Evolutionary conservation across 2,113 vertebrate species (phyloP), one percentile per base, ranked within the genome.

Genomic region (Gnathonemus echidnorhynchus): DNA sequence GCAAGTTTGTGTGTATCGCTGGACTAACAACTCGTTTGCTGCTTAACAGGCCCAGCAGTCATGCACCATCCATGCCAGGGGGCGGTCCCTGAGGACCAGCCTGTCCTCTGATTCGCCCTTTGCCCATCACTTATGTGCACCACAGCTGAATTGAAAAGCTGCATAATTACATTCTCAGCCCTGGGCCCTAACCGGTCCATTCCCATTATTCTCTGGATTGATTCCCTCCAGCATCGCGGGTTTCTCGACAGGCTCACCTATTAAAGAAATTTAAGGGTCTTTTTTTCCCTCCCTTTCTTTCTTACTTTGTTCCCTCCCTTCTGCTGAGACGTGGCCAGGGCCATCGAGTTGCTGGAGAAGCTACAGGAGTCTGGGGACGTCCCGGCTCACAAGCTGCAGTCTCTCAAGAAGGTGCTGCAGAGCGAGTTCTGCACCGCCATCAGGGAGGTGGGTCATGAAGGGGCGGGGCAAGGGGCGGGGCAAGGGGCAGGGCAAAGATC

Each of bases 381-480:
- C 92, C 98, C 98, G 21, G 98, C 97, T 35, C 98, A 99, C 92
- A 99, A 99, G 92, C 95, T 99, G 84, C 98, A 99, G 91, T 99
- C 98, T 15, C 96, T 99, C 93, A 98, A 99, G 96, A 98, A 98
- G 93, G 98, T 99, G 84, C 97, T 99, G 91, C 97, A 99, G 97
- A 99, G 98, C 94, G 98, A 99, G 95, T 99, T 99, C 96, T 99
- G 98, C 95, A 99, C 98, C 45, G 98, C 98, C 92, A 98, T 99
- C 94, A 96, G 98, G 96, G 98, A 99, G 98, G 98, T 99, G 97
- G 94, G 97, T 94, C 91, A 39, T 88, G 10, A 70, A 70, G 10
- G 27, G 27, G 45, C 31, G 1, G 13, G 88, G 49, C 53, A 50
- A 10, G 7, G 46, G 19, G 9, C 3, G 27, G 48, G 13, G 8